phyloP scores from a whole-genome alignment of 2,113 vertebrate species.

The Suricata suricatta region DNA sequence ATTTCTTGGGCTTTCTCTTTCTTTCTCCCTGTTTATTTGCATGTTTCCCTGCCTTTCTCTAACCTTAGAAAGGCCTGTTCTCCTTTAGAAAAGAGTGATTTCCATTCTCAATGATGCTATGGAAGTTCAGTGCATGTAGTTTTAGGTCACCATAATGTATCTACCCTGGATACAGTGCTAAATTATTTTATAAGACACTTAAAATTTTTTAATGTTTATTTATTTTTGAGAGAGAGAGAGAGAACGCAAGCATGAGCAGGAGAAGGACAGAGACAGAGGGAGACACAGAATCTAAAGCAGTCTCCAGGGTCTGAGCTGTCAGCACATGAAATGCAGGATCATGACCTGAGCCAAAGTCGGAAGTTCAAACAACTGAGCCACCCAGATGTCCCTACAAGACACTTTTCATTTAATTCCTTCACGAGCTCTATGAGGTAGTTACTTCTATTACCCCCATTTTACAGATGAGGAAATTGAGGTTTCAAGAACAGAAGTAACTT shows the following conservation, averaged over 20 bases:
- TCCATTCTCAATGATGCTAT: not conserved
- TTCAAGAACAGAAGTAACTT: not conserved
- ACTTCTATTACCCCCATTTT: not conserved
- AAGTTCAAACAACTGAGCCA: too few relatives aligned
- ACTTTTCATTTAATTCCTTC: not conserved
- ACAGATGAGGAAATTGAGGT: not conserved
- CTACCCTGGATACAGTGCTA: not conserved
- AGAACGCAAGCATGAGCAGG: too few relatives aligned
- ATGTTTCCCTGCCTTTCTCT: not conserved
- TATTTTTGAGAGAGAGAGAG: too few relatives aligned
- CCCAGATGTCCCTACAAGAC: not conserved
- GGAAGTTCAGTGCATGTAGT: not conserved
- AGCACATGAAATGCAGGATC: too few relatives aligned
- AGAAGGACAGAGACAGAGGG: too few relatives aligned
- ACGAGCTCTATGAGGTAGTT: not conserved
- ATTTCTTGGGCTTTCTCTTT: not conserved
- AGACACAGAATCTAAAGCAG: too few relatives aligned
- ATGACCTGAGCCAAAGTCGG: too few relatives aligned
- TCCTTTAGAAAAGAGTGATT: not conserved
- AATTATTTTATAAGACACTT: not conserved
- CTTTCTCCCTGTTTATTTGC: rapidly evolving
- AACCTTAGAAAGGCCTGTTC: not conserved
- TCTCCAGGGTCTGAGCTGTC: too few relatives aligned
- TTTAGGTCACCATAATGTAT: not conserved
- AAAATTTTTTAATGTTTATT: too few relatives aligned